Base-by-base conservation (phyloP, 2,797 vertebrate species). In the Acropternis orthonyx region DNA sequence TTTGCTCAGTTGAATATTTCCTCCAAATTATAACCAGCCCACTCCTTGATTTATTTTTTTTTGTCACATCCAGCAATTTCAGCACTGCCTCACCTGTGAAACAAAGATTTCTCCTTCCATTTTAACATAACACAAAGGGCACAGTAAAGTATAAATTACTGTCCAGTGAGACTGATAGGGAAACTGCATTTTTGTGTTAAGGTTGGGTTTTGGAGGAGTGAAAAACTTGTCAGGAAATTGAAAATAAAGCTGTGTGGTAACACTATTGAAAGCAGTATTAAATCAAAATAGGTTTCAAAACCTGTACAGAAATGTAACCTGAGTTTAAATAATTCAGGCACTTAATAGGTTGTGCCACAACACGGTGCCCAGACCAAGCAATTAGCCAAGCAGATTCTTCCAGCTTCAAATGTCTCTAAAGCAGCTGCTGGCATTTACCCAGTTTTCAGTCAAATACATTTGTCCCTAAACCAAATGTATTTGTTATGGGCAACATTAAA, bases 261-360 rank as follows among this genome's bases (percentile, higher is more conserved):
- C 19, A 49, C 24, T 79, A 4, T 32, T 95, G 75, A 94, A 94
- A 94, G 65, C 75, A 91, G 63, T 89, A 75, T 88, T 77, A 67
- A 90, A 92, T 92, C 89, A 90, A 95, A 96, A 78, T 67, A 69
- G 44, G 51, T 92, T 96, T 90, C 83, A 94, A 92, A 97, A 97
- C 49, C 41, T 26, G 2, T 82, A 52, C 65, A 88, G 92, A 95
- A 79, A 52, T 41, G 20, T 93, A 96, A 95, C 80, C 65, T 92
- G 73, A 96, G 76, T 95, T 95, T 95, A 93, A 91, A 88, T 95
- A 95, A 96, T 97, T 96, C 86, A 96, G 37, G 24, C 82, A 46
- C 80, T 97, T 98, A 97, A 97, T 96, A 95, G 88, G 75, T 88
- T 96, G 90, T 96, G 89, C 92, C 93, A 76, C 94, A 97, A 95